Evolutionary conservation across 2,113 vertebrate species (phyloP).

Genomic region (Lynx canadensis): DNA sequence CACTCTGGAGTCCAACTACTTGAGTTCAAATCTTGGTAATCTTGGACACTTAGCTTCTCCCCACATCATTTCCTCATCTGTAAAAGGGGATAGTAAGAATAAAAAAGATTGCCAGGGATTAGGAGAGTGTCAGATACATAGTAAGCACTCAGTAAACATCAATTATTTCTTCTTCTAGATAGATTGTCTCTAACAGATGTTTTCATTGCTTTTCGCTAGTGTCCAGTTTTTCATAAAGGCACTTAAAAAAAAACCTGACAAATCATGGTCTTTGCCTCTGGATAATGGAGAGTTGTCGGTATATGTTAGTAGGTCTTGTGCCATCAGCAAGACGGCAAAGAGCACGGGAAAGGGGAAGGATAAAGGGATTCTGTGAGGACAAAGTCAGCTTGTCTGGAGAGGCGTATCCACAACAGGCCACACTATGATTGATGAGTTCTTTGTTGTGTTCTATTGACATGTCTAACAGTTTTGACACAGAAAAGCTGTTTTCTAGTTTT

Average conservation of each 20-base stretch:
- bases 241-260: not conserved
- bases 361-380: not conserved
- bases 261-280: not conserved
- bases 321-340: not conserved
- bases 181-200: not conserved
- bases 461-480: not conserved
- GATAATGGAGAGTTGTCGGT: not conserved
- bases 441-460: not conserved
- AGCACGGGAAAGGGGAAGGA: not conserved
- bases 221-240: not conserved
- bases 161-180: not conserved
- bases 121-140: not conserved
- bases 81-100: not conserved
- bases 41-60: not conserved
- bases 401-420: not conserved
- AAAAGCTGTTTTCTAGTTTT: conserved; percentile 20
- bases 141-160: not conserved
- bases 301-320: not conserved
- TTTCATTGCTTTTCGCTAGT: conserved; percentile 4
- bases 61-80: not conserved
- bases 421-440: not conserved
- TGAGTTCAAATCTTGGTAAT: conserved; percentile 19
- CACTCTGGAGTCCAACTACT: not conserved
- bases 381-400: not conserved
- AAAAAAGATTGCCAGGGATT: not conserved